Base-by-base conservation (phyloP, 2,113 vertebrate species). In the Epinephelus lanceolatus region DNA sequence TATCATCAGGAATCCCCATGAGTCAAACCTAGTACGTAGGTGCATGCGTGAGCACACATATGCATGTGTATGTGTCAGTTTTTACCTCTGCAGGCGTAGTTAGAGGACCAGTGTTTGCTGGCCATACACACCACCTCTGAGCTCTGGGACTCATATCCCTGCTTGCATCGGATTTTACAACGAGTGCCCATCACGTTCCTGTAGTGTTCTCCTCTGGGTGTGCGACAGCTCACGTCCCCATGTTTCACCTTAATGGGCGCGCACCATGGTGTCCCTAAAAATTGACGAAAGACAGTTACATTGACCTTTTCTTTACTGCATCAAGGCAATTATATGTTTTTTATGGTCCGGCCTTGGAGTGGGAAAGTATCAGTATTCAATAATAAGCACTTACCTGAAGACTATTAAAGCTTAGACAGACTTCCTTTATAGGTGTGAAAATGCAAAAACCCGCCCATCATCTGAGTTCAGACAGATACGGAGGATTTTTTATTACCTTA, bases 241-340 rank as follows among this genome's bases (percentile, higher is more conserved):
- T 99, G 96, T 81, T 99, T 99, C 87, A 99, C 95, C 93, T 98
- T 99, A 88, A 99, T 96, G 61, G 97, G 97, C 0, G 98, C 98
- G 45, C 98, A 99, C 98, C 97, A 99, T 0, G 97, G 97, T 3
- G 96, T 95, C 84, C 98, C 98, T 99, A 82, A 72, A 80, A 65
- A 71, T 10, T 40, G 10, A 78, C 27, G 45, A 52, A 61, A 63
- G 10, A 74, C 18, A 62, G 9, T 14, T 3, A 23, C 11, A 4
- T 10, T 91, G 81, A 86, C 66, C 59, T 85, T 85, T 81, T 14
- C 66, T 71, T 60, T 12, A 19, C 11, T 1, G 73, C 23, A 49
- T 62, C 27, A 4, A 56, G 9, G 52, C 25, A 51, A 49, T 71
- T 52, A 53, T 27, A 17, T 51, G 2, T 53, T 25, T 53, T 49